Conservation (phyloP, 2,888 invertebrate species). For the Tenthredo mesomela region DNA sequence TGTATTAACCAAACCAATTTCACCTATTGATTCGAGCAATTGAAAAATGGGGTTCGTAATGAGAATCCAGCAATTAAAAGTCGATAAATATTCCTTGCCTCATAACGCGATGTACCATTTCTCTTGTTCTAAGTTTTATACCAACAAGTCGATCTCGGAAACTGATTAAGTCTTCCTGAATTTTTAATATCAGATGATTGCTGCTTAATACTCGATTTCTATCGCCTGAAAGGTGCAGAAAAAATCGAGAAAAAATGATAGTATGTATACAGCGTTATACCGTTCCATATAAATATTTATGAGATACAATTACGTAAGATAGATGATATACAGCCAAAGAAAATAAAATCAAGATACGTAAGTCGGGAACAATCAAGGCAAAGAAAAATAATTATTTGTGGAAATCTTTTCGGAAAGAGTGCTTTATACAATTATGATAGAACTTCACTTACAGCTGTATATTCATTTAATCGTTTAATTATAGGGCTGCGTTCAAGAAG, state of each 20-base stretch:
- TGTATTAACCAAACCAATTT: background rate
- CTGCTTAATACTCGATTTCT: slow-evolving; percentile 8
- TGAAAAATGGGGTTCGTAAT: background rate
- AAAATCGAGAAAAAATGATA: background rate
- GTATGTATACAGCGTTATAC: background rate
- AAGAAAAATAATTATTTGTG: background rate
- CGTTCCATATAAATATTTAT: background rate
- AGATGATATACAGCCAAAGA: background rate
- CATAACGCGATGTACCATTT: background rate
- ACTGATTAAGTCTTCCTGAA: background rate
- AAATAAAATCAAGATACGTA: background rate
- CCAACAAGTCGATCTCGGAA: background rate
- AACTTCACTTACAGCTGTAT: background rate
- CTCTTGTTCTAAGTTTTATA: background rate
- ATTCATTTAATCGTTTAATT: background rate
- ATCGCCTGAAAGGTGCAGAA: background rate
- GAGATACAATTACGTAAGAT: background rate
- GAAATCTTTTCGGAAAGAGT: background rate
- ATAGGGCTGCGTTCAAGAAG: background rate
- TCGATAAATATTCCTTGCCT: background rate
- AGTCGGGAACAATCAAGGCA: background rate
- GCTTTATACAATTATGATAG: background rate
- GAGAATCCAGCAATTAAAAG: slow-evolving; percentile 20
- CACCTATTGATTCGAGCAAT: background rate
- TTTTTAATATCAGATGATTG: background rate